Evolutionary conservation across 1,140 invertebrate species (phyloP).

Genomic region (Ooceraea biroi): DNA sequence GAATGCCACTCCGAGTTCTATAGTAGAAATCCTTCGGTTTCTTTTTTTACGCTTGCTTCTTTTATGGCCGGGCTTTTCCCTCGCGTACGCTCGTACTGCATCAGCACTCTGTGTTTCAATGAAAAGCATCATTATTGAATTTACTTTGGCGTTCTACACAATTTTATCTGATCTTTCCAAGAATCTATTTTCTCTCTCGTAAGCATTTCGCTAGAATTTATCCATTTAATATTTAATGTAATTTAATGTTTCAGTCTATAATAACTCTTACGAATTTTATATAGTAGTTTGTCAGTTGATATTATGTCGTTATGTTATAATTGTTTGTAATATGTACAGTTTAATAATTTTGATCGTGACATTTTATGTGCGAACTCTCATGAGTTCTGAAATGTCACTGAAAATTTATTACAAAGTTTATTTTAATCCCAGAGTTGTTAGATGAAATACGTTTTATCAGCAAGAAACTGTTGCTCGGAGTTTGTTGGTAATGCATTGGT

Average conservation of each 20-base stretch:
- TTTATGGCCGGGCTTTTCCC: conserved; percentile 12
- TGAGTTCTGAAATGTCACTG: background rate
- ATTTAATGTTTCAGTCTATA: background rate
- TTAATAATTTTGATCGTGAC: too few species aligned
- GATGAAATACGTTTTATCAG: background rate
- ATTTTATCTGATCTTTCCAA: background rate
- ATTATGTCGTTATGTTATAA: background rate
- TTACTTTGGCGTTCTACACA: background rate
- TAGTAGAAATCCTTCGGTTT: conserved; percentile 41
- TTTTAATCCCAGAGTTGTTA: background rate
- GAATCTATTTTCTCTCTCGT: conserved; percentile 54
- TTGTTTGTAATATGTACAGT: background rate
- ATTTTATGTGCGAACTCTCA: too few species aligned
- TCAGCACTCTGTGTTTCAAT: conserved; percentile 46
- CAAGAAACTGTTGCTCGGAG: background rate
- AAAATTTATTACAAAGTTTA: background rate
- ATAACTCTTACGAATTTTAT: background rate
- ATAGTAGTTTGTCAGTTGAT: background rate
- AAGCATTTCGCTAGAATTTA: background rate
- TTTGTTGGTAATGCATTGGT: background rate
- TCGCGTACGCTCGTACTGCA: background rate
- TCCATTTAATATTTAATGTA: background rate
- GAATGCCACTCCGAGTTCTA: conserved; percentile 16
- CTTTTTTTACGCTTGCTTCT: background rate
- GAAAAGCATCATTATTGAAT: conserved; percentile 39